Evolutionary conservation across 2,888 invertebrate genomes (phyloP).

Genomic region (Scaptodrosophila latifasciaeformis): DNA sequence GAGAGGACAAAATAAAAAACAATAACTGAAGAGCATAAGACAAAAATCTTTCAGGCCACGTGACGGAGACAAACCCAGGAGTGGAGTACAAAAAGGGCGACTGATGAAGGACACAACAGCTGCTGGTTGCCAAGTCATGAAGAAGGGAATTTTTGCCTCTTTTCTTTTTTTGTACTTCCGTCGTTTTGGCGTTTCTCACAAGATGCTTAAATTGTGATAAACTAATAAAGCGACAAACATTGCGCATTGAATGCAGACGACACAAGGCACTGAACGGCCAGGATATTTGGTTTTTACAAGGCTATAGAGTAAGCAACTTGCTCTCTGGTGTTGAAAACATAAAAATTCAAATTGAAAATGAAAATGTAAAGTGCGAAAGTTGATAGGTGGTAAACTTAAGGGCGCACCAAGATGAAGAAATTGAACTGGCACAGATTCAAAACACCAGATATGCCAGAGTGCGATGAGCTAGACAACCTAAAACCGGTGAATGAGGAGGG

Average conservation of each 20-base stretch:
- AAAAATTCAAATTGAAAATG: constrained; percentile 60
- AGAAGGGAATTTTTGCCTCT: too few species aligned
- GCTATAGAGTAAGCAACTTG: constrained; percentile 17
- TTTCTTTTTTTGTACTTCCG: neutral
- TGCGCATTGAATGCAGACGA: constrained; percentile 17
- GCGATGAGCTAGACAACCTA: neutral
- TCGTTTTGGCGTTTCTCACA: constrained; percentile 5
- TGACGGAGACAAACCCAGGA: constrained; percentile 23
- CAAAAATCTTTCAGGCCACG: constrained; percentile 34
- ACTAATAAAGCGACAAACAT: constrained; percentile 67
- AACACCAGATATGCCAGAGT: constrained; percentile 37
- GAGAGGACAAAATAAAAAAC: constrained; percentile 11
- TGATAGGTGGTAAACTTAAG: too few species aligned
- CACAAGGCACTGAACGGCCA: constrained; percentile 23
- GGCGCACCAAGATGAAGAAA: constrained; percentile 59
- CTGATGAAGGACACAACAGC: constrained; percentile 7
- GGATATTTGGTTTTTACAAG: constrained; percentile 67
- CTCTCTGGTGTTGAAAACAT: constrained; percentile 34
- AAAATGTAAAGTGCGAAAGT: constrained; percentile 9
- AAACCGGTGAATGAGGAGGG: too few species aligned
- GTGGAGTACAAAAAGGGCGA: constrained; percentile 20
- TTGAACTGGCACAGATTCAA: constrained; percentile 48
- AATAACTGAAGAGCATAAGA: constrained; percentile 31
- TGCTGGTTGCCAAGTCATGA: too few species aligned
- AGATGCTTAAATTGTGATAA: constrained; percentile 62